Evolutionary conservation across 2,113 vertebrate species (phyloP).

Genomic region (Myotis lucifugus): DNA sequence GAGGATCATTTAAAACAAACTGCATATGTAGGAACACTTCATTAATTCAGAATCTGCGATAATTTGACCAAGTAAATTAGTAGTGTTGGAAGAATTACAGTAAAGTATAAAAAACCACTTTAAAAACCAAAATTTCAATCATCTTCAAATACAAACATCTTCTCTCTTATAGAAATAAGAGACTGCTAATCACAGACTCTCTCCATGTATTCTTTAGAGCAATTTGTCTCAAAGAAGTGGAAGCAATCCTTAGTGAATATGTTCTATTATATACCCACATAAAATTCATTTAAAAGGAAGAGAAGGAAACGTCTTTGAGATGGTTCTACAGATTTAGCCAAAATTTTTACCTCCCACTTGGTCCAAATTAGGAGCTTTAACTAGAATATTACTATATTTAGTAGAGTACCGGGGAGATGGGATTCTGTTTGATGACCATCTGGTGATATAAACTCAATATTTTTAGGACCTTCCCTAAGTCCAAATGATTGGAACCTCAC

Average conservation of each 20-base stretch:
- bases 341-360: background rate
- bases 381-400: background rate
- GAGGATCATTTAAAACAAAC: conserved; percentile 58
- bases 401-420: background rate
- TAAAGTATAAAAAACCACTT: conserved; percentile 44
- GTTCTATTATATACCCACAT: background rate
- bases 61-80: conserved; percentile 64
- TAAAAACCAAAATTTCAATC: conserved; percentile 28
- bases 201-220: background rate
- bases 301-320: background rate
- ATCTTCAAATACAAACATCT: conserved; percentile 16
- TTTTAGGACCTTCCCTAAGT: background rate
- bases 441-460: background rate
- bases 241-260: conserved; percentile 21
- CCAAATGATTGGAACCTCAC: background rate
- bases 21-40: conserved; percentile 40
- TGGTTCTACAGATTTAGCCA: conserved; percentile 11
- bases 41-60: conserved; percentile 60
- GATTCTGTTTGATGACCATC: background rate
- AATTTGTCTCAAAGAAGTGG: conserved; percentile 17
- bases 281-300: conserved; percentile 4
- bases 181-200: conserved; percentile 40
- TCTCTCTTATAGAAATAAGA: conserved; percentile 43
- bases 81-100: conserved; percentile 32
- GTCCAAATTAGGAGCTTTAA: conserved; percentile 46